Evolutionary conservation across 1,140 invertebrate species (phyloP).

Genomic region (Macrobrachium rosenbergii): DNA sequence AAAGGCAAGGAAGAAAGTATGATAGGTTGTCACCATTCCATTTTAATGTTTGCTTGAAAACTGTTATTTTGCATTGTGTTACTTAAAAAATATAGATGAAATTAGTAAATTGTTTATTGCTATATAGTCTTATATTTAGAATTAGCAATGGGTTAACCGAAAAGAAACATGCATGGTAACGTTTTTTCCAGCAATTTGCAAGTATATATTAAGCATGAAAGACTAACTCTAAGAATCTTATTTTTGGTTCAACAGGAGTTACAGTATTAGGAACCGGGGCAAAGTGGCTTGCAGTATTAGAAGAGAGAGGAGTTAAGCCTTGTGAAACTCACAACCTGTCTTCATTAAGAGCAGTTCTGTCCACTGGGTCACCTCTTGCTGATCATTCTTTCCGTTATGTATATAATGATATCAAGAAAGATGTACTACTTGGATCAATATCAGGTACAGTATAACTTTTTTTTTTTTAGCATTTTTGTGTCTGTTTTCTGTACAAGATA

Average conservation of each 20-base stretch:
- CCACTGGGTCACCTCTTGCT: slow-evolving; percentile 76
- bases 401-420: slow-evolving; percentile 74
- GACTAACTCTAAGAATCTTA: slow-evolving; percentile 47
- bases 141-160: no score
- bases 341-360: slow-evolving; percentile 73
- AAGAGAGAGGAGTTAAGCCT: slow-evolving; percentile 68
- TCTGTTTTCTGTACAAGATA: no score
- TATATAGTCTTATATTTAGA: no score
- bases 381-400: slow-evolving; percentile 75
- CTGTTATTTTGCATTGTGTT: no score
- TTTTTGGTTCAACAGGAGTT: slow-evolving; percentile 69
- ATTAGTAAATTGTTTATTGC: no score
- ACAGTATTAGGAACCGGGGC: slow-evolving; percentile 76
- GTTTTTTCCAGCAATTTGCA: background rate
- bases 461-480: background rate
- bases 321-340: slow-evolving; percentile 71
- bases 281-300: slow-evolving; percentile 75
- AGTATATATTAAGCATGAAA: background rate
- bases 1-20: no score
- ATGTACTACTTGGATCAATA: slow-evolving; percentile 75
- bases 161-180: background rate
- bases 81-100: no score
- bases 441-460: slow-evolving; percentile 69
- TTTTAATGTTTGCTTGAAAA: no score
- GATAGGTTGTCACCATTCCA: no score